phyloP scores from a whole-genome alignment of 2,113 vertebrate species.

The Seriola aureovittata region DNA sequence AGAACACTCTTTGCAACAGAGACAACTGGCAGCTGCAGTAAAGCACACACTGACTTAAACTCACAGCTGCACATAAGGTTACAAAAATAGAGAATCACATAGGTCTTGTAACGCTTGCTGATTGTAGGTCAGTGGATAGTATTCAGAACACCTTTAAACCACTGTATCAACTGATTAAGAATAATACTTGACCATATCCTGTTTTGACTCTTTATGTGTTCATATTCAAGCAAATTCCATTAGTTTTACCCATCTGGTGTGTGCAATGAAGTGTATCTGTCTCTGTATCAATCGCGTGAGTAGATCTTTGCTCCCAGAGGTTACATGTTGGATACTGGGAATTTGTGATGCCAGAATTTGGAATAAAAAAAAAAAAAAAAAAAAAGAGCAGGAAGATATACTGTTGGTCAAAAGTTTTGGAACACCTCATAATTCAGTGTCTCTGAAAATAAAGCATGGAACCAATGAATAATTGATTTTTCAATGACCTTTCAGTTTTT shows the following conservation, averaged over 20 bases:
- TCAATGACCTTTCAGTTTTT: too few relatives aligned
- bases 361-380: too few relatives aligned
- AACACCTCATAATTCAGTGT: too few relatives aligned
- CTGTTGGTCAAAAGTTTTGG: too few relatives aligned
- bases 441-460: too few relatives aligned
- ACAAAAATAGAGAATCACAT: neutral
- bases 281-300: neutral
- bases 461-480: too few relatives aligned
- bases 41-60: slow-evolving; percentile 1
- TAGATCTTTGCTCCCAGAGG: neutral
- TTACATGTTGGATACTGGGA: neutral
- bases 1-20: slow-evolving; percentile 59
- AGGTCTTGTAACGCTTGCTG: neutral
- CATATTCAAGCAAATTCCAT: neutral
- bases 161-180: slow-evolving; percentile 19
- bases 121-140: neutral
- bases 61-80: neutral
- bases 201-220: slow-evolving; percentile 18
- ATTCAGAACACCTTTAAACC: slow-evolving; percentile 25
- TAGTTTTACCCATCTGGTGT: neutral
- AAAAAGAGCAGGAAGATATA: too few relatives aligned
- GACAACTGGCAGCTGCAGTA: slow-evolving; percentile 46
- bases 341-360: too few relatives aligned
- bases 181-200: neutral
- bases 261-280: neutral